These are phyloP conservation scores for Spicauda simplicius DNA, from an alignment of 2,888 invertebrate species.

Conservation along the genomic window DNA sequence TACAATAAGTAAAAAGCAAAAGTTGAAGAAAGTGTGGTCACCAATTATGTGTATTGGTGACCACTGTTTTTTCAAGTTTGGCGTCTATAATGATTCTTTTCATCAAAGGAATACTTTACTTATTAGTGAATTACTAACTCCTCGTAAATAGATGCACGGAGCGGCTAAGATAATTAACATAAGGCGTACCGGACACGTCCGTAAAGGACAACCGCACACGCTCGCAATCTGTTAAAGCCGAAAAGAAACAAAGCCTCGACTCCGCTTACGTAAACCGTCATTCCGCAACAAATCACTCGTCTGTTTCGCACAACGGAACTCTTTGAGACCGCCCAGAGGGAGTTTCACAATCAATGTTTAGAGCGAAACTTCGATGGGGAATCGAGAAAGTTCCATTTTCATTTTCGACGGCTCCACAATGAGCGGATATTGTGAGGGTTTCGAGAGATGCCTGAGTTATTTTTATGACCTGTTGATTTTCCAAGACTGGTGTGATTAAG, in stretches of 20 bases:
- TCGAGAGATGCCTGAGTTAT: slow-evolving; percentile 24
- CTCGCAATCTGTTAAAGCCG: background rate
- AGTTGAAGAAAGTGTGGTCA: too few relatives aligned
- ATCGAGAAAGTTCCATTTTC: slow-evolving; percentile 44
- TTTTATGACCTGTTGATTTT: slow-evolving; percentile 34
- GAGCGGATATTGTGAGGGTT: slow-evolving; percentile 35
- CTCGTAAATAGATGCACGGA: too few relatives aligned
- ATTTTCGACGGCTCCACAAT: slow-evolving; percentile 41
- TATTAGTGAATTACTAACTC: too few relatives aligned
- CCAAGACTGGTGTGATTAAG: slow-evolving; percentile 3
- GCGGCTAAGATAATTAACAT: background rate
- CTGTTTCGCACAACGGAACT: slow-evolving; percentile 24
- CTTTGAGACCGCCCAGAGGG: slow-evolving; percentile 33
- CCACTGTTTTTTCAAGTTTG: too few relatives aligned
- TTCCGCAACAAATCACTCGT: slow-evolving; percentile 22
- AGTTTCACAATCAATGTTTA: slow-evolving; percentile 46
- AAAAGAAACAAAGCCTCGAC: background rate
- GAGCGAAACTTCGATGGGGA: slow-evolving; percentile 43
- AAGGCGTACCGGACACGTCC: background rate
- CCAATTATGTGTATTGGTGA: too few relatives aligned
- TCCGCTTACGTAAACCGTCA: background rate
- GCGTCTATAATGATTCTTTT: too few relatives aligned
- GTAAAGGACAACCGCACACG: too few relatives aligned
- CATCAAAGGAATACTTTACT: too few relatives aligned
- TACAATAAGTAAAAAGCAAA: too few relatives aligned